A percentile compares a stretch with the other conserved stretches of the same genome.
Evolutionary conservation across 92 coral and sea anemone genomes (phyloP).

Genomic region (Parazoanthus swiftii): DNA sequence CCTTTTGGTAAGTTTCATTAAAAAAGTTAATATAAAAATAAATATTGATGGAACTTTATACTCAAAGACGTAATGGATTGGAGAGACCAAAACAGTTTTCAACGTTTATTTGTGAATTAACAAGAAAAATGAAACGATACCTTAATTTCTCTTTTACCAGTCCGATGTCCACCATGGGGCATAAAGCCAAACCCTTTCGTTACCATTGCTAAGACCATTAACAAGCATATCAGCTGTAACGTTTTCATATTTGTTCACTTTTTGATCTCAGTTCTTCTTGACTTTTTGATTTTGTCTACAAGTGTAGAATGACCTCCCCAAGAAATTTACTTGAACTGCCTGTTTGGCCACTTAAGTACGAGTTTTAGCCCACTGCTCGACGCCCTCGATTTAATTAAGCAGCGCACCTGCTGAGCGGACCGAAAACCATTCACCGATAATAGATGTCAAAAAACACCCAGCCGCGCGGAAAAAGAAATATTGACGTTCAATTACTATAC

Average conservation of each 20-base stretch:
- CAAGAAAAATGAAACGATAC: not conserved
- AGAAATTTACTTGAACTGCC: not conserved
- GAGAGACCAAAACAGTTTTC: not conserved
- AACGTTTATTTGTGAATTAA: not conserved
- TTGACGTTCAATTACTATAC: not conserved
- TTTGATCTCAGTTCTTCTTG: not conserved
- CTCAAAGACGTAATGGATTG: not conserved
- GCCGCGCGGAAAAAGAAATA: not conserved
- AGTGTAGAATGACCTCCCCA: conserved; percentile 1
- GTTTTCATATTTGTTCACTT: not conserved
- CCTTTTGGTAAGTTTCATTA: too few species aligned
- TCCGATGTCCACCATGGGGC: not conserved
- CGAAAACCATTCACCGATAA: not conserved
- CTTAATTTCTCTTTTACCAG: not conserved
- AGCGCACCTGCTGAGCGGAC: not conserved
- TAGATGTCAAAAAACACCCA: not conserved
- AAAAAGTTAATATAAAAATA: too few species aligned
- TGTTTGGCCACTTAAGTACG: not conserved
- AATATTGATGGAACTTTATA: not conserved
- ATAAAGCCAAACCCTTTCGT: not conserved
- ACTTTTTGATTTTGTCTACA: not conserved
- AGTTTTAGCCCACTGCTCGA: not conserved
- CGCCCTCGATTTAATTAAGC: conserved; percentile 10
- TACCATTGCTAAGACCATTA: not conserved
- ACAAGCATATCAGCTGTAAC: not conserved